Conservation (phyloP, 2,888 invertebrate species). For the Stramonita haemastoma region DNA sequence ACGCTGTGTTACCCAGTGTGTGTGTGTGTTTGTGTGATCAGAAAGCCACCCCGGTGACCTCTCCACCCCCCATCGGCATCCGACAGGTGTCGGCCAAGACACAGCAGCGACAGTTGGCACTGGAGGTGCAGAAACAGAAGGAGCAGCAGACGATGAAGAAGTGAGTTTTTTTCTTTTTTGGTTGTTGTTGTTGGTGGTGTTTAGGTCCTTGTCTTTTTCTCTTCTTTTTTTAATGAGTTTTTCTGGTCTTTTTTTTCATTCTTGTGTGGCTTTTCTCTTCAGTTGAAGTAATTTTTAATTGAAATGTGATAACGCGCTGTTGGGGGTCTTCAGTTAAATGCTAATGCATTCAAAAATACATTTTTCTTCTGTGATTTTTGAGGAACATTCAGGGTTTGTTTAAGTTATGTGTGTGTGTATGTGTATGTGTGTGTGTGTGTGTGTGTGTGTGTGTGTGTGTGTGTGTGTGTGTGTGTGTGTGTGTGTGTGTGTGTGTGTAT, state of each 20-base stretch:
- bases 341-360: too few relatives aligned
- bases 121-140: constrained; percentile 49
- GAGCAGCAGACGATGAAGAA: constrained; percentile 63
- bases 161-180: constrained; percentile 49
- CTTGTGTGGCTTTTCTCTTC: background rate
- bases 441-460: too few relatives aligned
- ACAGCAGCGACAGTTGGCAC: constrained; percentile 54
- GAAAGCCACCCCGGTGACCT: constrained; percentile 8
- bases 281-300: too few relatives aligned
- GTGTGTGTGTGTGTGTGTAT: too few relatives aligned
- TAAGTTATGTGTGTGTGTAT: too few relatives aligned
- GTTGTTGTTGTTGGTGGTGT: background rate
- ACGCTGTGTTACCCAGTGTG: too few relatives aligned
- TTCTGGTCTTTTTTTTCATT: background rate
- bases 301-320: too few relatives aligned
- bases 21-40: background rate
- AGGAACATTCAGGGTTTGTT: too few relatives aligned
- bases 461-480: too few relatives aligned
- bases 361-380: too few relatives aligned
- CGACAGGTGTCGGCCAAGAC: constrained; percentile 39
- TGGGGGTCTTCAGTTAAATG: too few relatives aligned
- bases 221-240: background rate
- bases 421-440: too few relatives aligned
- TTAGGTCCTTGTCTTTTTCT: background rate
- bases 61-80: constrained; percentile 13